phyloP scores from a whole-genome alignment of 2,797 vertebrate genomes.

The Oryzias dopingdopingensis region DNA sequence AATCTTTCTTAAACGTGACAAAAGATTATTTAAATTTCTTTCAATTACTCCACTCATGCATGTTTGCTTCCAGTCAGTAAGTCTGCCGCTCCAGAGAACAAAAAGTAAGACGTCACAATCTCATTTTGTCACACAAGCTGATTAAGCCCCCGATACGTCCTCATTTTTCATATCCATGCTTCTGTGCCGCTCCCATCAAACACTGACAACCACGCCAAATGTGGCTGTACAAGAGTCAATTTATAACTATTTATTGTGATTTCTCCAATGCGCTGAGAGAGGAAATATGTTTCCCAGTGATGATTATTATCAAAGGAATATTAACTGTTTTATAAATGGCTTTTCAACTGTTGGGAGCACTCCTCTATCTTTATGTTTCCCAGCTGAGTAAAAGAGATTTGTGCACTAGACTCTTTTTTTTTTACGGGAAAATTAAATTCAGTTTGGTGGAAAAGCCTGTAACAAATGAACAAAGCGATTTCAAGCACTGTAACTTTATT shows the following conservation, averaged over 20 bases:
- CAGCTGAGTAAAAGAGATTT: conserved; percentile 12
- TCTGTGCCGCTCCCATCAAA: conserved; percentile 48
- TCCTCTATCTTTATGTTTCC: conserved; percentile 22
- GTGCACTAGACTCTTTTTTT: conserved; percentile 13
- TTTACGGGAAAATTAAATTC: conserved; percentile 30
- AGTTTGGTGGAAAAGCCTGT: conserved; percentile 27
- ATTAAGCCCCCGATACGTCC: conserved; percentile 59
- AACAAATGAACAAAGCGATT: conserved; percentile 44
- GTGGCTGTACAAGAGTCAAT: conserved; percentile 66
- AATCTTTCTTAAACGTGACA: conserved; percentile 35
- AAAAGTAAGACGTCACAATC: conserved; percentile 59
- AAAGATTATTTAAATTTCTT: conserved; percentile 59
- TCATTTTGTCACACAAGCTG: conserved; percentile 58
- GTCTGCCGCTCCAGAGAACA: conserved; percentile 18
- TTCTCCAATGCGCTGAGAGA: conserved; percentile 29
- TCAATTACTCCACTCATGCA: conserved; percentile 35
- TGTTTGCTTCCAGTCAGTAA: conserved; percentile 30
- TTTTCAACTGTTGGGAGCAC: background rate
- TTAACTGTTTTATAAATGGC: background rate
- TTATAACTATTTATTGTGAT: conserved; percentile 59
- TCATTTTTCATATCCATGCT: conserved; percentile 20
- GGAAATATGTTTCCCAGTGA: conserved; percentile 9
- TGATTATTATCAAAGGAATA: conserved; percentile 19
- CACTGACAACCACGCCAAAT: conserved; percentile 57
- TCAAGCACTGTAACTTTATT: conserved; percentile 39